A percentile compares a stretch with the other conserved stretches of the same genome.
phyloP scores from a whole-genome alignment of 2,888 invertebrate genomes.

The Phengaris arion region DNA sequence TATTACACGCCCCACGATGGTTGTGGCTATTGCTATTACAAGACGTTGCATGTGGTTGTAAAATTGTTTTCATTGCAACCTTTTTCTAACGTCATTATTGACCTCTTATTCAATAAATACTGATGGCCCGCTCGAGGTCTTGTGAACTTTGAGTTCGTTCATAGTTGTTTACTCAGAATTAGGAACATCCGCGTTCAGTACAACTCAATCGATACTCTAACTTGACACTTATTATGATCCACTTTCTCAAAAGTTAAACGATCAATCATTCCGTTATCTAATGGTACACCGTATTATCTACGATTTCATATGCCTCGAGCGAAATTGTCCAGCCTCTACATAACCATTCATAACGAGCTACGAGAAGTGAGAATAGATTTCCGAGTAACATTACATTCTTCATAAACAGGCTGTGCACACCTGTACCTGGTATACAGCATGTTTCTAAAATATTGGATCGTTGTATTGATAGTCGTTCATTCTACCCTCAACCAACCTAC shows the following conservation, averaged over 20 bases:
- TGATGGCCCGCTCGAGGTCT: too few relatives aligned
- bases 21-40: too few relatives aligned
- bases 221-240: conserved; percentile 22
- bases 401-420: neutral
- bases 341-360: conserved; percentile 16
- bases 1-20: too few relatives aligned
- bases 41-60: too few relatives aligned
- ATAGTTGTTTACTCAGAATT: neutral
- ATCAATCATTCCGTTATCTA: conserved; percentile 24
- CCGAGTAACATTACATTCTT: conserved; percentile 2
- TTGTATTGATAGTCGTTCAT: too few relatives aligned
- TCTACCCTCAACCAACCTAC: too few relatives aligned
- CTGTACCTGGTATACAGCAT: neutral
- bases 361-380: conserved; percentile 19
- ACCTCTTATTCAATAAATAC: too few relatives aligned
- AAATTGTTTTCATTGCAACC: too few relatives aligned
- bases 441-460: neutral
- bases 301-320: conserved; percentile 17
- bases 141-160: too few relatives aligned
- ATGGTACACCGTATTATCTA: conserved; percentile 10
- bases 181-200: neutral
- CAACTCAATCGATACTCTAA: neutral
- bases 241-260: conserved; percentile 23
- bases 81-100: too few relatives aligned
- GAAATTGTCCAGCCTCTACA: conserved; percentile 16